Conservation (phyloP, 2,797 vertebrate genomes). For the Varecia variegata region DNA sequence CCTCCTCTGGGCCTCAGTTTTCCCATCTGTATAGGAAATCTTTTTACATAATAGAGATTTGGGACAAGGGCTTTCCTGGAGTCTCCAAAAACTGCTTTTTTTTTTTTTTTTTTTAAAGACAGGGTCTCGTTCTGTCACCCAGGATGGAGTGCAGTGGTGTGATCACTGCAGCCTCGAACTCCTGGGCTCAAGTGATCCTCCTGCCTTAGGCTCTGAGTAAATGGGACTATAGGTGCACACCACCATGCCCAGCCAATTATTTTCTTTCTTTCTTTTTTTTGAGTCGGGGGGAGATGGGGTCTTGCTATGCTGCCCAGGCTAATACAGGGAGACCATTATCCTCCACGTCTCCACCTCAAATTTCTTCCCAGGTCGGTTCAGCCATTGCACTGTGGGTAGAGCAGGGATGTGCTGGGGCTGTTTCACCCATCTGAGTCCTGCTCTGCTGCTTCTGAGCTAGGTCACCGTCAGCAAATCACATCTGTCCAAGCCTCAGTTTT, state of each 20-base stretch:
- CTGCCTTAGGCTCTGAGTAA: too few species aligned
- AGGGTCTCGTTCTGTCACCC: too few species aligned
- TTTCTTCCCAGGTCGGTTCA: fast-evolving
- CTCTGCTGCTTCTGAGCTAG: not conserved
- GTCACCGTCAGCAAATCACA: not conserved
- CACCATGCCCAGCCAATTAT: too few species aligned
- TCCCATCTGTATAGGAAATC: not conserved
- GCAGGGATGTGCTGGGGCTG: not conserved
- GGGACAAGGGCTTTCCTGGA: not conserved
- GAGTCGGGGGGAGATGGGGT: too few species aligned
- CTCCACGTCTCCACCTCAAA: fast-evolving
- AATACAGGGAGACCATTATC: fast-evolving
- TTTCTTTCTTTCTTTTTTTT: too few species aligned
- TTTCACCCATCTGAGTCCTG: not conserved
- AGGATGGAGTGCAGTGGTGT: too few species aligned
- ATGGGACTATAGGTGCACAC: too few species aligned
- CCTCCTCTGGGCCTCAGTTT: not conserved
- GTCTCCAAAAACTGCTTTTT: not conserved
- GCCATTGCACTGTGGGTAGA: not conserved
- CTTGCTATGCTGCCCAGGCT: too few species aligned
- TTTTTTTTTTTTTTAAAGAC: too few species aligned
- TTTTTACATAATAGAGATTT: not conserved
- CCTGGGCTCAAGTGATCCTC: too few species aligned
- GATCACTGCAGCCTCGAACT: too few species aligned
- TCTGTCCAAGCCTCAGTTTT: not conserved